These are phyloP conservation scores for Phengaris alcon DNA, from an alignment of 2,888 invertebrate genomes.

Conservation along the genomic window DNA sequence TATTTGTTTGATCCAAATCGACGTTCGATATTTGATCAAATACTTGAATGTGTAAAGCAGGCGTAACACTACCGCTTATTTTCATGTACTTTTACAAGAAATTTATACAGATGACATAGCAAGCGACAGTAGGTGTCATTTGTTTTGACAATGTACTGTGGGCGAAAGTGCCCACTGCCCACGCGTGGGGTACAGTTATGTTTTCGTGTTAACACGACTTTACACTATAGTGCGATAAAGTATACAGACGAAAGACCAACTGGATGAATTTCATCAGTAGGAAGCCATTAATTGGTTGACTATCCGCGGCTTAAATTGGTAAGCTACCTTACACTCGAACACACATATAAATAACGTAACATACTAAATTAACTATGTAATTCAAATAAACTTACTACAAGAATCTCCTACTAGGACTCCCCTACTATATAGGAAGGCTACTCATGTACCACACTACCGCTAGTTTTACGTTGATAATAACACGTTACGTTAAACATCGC, in stretches of 20 bases:
- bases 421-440: no score
- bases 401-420: no score
- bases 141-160: not conserved
- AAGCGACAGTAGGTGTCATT: slow-evolving; percentile 11
- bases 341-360: no score
- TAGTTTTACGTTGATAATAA: slow-evolving; percentile 10
- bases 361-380: no score
- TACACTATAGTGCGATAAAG: not conserved
- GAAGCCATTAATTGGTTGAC: no score
- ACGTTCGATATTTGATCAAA: not conserved
- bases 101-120: not conserved
- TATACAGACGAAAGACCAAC: not conserved
- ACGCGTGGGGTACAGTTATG: slow-evolving; percentile 11
- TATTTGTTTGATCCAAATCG: no score
- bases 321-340: no score
- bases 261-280: not conserved
- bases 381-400: no score
- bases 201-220: slow-evolving; percentile 3
- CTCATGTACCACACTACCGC: not conserved
- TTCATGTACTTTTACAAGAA: not conserved
- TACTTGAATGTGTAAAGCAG: not conserved
- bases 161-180: slow-evolving; percentile 4
- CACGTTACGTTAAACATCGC: slow-evolving; percentile 29
- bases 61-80: not conserved
- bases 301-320: no score